phyloP scores from a whole-genome alignment of 2,113 vertebrate species.

The Rhabdomys dilectus region DNA sequence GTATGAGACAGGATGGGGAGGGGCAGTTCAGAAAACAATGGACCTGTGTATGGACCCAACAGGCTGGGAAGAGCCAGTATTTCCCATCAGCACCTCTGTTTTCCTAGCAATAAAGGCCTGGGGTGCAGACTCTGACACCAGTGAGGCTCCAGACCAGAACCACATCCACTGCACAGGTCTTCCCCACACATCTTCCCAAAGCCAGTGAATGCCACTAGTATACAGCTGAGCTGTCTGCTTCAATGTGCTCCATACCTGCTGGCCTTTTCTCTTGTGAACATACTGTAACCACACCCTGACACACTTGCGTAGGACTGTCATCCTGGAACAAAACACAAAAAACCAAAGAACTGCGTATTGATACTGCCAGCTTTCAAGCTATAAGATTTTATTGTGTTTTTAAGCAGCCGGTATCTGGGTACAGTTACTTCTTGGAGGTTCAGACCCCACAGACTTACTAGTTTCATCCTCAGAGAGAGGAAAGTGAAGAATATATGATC shows the following conservation, averaged over 20 bases:
- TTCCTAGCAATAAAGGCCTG: not conserved
- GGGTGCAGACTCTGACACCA: not conserved
- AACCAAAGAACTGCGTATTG: not conserved
- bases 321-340: slow-evolving; percentile 73
- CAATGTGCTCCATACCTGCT: slow-evolving; percentile 67
- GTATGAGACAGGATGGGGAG: no score
- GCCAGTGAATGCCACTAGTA: not conserved
- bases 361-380: not conserved
- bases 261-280: slow-evolving; percentile 19
- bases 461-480: slow-evolving; percentile 10
- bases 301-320: slow-evolving; percentile 77
- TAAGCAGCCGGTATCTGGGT: not conserved
- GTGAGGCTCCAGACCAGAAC: not conserved
- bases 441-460: not conserved
- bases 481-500: not conserved
- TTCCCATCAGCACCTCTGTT: not conserved
- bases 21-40: not conserved
- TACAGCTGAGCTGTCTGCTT: not conserved
- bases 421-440: not conserved
- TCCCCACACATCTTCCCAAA: not conserved
- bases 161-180: not conserved
- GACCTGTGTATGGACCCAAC: not conserved
- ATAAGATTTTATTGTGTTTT: not conserved
- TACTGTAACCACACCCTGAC: slow-evolving; percentile 77
- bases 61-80: not conserved